Conservation (phyloP, 2,113 vertebrate species). For the Hemiscyllium ocellatum region DNA sequence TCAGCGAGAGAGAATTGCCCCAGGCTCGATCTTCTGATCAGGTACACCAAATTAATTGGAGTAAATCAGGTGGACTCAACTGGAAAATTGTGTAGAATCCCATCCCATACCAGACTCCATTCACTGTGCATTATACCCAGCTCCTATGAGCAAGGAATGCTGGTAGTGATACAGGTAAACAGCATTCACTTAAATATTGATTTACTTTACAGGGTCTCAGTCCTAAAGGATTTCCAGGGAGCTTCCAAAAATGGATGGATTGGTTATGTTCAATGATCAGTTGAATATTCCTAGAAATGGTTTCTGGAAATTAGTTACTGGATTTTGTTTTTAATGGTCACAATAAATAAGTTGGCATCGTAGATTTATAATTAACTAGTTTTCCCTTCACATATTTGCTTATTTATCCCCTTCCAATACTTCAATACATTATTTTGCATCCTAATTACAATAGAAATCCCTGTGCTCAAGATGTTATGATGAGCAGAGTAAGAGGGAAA, state of each 20-base stretch:
- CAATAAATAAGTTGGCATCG: not conserved
- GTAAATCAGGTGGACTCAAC: not conserved
- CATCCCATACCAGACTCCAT: not conserved
- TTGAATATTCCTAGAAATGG: not conserved
- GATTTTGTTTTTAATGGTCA: not conserved
- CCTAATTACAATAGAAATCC: not conserved
- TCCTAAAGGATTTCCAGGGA: not conserved
- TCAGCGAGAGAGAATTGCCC: not conserved
- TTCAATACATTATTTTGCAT: not conserved
- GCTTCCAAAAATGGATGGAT: not conserved
- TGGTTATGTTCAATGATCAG: not conserved
- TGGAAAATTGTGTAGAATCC: slow-evolving; percentile 17
- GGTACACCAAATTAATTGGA: slow-evolving; percentile 23
- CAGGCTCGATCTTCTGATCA: not conserved
- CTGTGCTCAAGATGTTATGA: not conserved
- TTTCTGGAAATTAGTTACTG: not conserved
- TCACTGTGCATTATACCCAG: not conserved
- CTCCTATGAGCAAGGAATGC: not conserved
- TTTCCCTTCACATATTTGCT: not conserved
- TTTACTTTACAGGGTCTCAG: not conserved
- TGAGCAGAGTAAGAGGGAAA: not conserved
- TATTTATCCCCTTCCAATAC: not conserved
- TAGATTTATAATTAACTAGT: not conserved
- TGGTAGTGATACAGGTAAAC: not conserved
- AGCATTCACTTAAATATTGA: not conserved